Evolutionary conservation across 1,140 invertebrate genomes (phyloP).

Genomic region (Zophobas atratus): DNA sequence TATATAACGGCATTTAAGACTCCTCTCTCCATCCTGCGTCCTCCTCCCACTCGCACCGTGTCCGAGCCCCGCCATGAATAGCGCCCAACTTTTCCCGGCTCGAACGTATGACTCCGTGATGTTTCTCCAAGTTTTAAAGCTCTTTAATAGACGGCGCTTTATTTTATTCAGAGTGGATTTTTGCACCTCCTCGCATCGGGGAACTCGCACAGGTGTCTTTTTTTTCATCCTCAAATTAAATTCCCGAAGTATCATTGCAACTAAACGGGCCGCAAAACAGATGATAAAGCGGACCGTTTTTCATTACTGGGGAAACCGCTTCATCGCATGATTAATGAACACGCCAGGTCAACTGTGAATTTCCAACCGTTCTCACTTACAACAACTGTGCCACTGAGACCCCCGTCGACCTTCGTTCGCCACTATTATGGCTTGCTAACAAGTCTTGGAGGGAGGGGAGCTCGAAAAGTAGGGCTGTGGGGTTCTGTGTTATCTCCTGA

Average conservation of each 20-base stretch:
- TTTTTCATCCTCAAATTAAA: conserved; percentile 52
- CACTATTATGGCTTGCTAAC: not conserved
- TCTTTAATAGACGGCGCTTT: conserved; percentile 51
- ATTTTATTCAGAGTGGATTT: conserved; percentile 46
- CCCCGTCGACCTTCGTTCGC: not conserved
- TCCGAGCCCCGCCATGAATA: not conserved
- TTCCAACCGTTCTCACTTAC: conserved; percentile 43
- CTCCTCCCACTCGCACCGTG: not conserved
- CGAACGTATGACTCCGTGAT: conserved; percentile 46
- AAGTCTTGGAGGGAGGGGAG: not conserved
- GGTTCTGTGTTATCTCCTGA: too few species aligned
- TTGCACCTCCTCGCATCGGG: not conserved
- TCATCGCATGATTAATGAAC: conserved; percentile 58
- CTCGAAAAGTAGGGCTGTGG: too few species aligned
- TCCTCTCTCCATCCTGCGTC: not conserved
- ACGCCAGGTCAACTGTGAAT: conserved; percentile 56
- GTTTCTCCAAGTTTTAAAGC: conserved; percentile 50
- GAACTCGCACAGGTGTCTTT: conserved; percentile 31
- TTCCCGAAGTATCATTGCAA: conserved; percentile 56
- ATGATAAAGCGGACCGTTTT: conserved; percentile 58
- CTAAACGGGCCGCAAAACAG: conserved; percentile 58
- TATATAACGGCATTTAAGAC: conserved; percentile 42
- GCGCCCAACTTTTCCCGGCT: not conserved
- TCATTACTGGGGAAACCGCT: conserved; percentile 55
- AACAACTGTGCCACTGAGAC: not conserved